Evolutionary conservation across 1,140 invertebrate species (phyloP), one percentile per base, ranked within the genome.

Genomic region (Macrotrachela quadricornifera): DNA sequence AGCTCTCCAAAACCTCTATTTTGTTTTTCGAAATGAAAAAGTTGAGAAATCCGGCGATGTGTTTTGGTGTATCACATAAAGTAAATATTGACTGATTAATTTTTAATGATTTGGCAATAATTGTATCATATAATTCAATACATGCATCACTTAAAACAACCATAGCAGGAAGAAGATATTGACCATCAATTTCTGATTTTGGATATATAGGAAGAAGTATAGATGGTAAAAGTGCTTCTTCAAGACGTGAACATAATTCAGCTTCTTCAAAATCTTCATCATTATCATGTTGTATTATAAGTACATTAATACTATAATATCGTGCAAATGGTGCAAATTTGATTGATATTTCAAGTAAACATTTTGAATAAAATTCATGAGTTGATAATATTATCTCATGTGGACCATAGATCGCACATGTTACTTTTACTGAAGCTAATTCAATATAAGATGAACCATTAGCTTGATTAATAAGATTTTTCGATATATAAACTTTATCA

Each of bases 391-490:
- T 37, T 17, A 48, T 48, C 36, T 53, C 51, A 21, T 44, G 40
- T 10, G 51, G 51, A 18, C 51, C 51, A 36, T 53, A 53, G 1
- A 53, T 44, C 10, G 51, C 46, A 11, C 51, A 53, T 21, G 46
- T 12, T 10, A 53, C 46, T 46, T 53, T 53, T 10, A 36, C 39
- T n/a, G 38, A 41, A 16, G 43, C 51, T 0, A 53, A 42, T 21
- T 53, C 51, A 46, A 53, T 53, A 14, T 46, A 46, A 53, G 43
- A 46, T n/a, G 51, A 53, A 14, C 51, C 51, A 48, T 37, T 48
- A 6, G 51, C 51, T 43, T 53, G 43, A 38, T 48, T 53, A 10
- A 53, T n/a, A n/a, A n/a, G n/a, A n/a, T n/a, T n/a, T n/a, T n/a
- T n/a, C n/a, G n/a, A n/a, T n/a, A n/a, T n/a, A n/a, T n/a, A n/a